Conservation (phyloP, 2,888 invertebrate genomes). For the Gymnosoma rotundatum region DNA sequence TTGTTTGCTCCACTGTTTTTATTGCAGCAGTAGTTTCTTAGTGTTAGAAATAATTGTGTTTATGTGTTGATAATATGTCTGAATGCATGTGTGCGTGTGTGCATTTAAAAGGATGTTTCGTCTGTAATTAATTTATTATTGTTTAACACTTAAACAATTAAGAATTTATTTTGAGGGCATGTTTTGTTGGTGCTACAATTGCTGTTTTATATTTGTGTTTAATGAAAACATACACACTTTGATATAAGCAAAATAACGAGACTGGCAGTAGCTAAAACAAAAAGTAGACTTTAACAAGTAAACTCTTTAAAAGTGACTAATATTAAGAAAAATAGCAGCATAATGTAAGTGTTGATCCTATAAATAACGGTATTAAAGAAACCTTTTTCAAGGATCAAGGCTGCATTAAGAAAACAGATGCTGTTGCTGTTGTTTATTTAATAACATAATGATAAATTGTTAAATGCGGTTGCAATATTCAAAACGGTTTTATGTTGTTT, state of each 20-base stretch:
- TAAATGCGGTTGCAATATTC: slow-evolving; percentile 65
- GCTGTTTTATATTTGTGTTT: slow-evolving; percentile 36
- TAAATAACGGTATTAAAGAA: slow-evolving; percentile 61
- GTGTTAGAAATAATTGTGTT: slow-evolving; percentile 30
- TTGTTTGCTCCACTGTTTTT: not conserved
- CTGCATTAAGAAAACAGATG: slow-evolving; percentile 54
- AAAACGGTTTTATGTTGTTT: slow-evolving; percentile 16
- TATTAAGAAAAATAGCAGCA: not conserved
- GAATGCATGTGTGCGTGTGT: not conserved
- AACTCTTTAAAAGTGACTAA: slow-evolving; percentile 24
- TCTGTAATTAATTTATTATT: slow-evolving; percentile 81
- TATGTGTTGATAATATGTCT: not conserved
- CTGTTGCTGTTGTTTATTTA: slow-evolving; percentile 60
- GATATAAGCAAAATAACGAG: not conserved
- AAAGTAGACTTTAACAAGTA: slow-evolving; percentile 14
- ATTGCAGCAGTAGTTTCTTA: slow-evolving; percentile 24
- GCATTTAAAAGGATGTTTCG: slow-evolving; percentile 68
- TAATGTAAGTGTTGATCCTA: slow-evolving; percentile 23
- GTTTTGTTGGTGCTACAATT: slow-evolving; percentile 37
- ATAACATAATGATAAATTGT: slow-evolving; percentile 71
- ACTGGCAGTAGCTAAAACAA: slow-evolving; percentile 4
- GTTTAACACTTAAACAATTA: slow-evolving; percentile 78
- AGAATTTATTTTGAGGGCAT: slow-evolving; percentile 55
- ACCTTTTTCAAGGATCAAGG: slow-evolving; percentile 56
- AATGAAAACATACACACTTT: slow-evolving; percentile 9